Evolutionary conservation across 2,113 vertebrate genomes (phyloP), one percentile per base, ranked within the genome.

Genomic region (Chrysemys picta): DNA sequence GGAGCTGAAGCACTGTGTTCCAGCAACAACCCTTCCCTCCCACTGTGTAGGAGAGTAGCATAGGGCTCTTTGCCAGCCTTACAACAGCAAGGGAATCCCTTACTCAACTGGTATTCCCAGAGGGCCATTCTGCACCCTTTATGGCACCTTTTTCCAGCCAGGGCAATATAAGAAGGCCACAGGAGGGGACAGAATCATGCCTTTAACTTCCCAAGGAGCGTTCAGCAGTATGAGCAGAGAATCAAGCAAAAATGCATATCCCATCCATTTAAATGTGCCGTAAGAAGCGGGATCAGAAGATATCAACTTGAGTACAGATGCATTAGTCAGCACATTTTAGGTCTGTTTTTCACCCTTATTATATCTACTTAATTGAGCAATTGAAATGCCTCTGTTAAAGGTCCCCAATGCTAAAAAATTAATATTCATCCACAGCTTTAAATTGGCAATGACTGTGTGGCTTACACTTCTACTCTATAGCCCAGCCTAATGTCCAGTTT

Each of bases 391-490:
- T 75, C 2, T 31, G 29, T 82, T 3, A 59, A 82, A 54, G 80
- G 75, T 31, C 17, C 3, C 5, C 8, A 31, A 25, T 27, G 25
- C 75, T 78, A 27, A 78, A 45, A 50, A 95, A 93, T 72, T 89
- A 85, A 94, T 91, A 89, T 83, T 90, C 45, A 69, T 80, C 13
- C 62, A 90, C 62, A 88, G 87, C 54, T 93, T 83, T 72, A 85
- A 52, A 84, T 90, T 87, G 86, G 75, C 54, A 89, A 90, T 79
- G 1, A 11, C 25, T 24, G 14, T 25, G 24, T 47, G 75, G 38
- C 42, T 78, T 47, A 27, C 24, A 25, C 38, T 47, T 47, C 22
- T 27, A 25, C 11, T 42, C 25, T 78, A 47, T 6, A 25, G 13
- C 72, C 42, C 42, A 45, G n/a, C 42, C 72, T 27, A 42, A 4